Evolutionary conservation across 2,888 invertebrate genomes (phyloP).

Genomic region (Tetragnatha montana): DNA sequence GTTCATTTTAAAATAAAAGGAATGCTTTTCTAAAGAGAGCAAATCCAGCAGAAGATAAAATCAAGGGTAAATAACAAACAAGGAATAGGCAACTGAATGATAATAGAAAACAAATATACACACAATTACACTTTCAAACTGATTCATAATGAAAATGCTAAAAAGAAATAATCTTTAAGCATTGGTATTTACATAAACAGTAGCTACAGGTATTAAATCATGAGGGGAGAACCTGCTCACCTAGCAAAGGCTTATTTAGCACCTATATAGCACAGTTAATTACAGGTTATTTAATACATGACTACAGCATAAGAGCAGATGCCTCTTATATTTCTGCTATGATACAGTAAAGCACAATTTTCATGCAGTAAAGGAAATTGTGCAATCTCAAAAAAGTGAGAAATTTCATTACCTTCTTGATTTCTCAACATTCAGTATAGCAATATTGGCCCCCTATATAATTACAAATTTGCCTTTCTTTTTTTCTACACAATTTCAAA

Average conservation of each 20-base stretch:
- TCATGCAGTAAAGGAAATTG: slow-evolving; percentile 40
- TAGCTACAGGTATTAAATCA: slow-evolving; percentile 40
- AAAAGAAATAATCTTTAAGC: slow-evolving; percentile 5
- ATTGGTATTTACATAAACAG: slow-evolving; percentile 42
- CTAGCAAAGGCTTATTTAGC: slow-evolving; percentile 54
- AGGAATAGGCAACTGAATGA: not conserved
- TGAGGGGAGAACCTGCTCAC: slow-evolving; percentile 62
- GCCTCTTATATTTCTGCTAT: slow-evolving; percentile 36
- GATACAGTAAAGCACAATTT: slow-evolving; percentile 44
- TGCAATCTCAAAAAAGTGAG: slow-evolving; percentile 44
- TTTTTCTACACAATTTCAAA: too few species aligned
- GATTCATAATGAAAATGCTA: slow-evolving; percentile 28
- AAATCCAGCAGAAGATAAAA: not conserved
- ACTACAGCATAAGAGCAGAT: slow-evolving; percentile 48
- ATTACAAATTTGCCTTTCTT: slow-evolving; percentile 32
- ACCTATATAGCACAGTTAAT: slow-evolving; percentile 63
- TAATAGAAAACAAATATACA: slow-evolving; percentile 36
- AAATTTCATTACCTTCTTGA: not conserved
- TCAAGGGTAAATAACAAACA: slow-evolving; percentile 15
- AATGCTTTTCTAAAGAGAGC: not conserved
- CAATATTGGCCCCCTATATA: slow-evolving; percentile 57
- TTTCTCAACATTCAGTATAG: slow-evolving; percentile 14
- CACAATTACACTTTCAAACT: slow-evolving; percentile 11
- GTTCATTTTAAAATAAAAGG: not conserved
- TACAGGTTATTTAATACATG: slow-evolving; percentile 48